These are phyloP conservation scores for Tylochromis polylepis DNA, from an alignment of 2,113 vertebrate genomes.

Conservation along the genomic window DNA sequence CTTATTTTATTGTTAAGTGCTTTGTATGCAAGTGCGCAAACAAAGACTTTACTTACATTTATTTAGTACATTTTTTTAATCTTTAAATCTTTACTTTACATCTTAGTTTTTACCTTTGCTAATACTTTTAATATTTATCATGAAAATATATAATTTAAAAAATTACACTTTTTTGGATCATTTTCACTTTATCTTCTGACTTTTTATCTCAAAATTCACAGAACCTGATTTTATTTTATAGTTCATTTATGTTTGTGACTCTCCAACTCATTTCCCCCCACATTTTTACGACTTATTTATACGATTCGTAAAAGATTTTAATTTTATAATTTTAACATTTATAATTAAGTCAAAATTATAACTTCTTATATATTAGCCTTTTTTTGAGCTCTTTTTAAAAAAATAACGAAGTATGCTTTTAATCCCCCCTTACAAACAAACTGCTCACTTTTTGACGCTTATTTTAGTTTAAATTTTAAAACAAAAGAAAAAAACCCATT, in stretches of 20 bases:
- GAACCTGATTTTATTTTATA: neutral
- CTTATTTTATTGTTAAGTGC: no score
- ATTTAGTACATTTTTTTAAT: no score
- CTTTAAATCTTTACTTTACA: no score
- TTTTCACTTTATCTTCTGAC: neutral
- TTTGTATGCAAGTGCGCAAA: no score
- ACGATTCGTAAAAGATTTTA: fast-evolving
- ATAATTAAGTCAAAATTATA: neutral
- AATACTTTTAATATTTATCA: no score
- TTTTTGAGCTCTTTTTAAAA: neutral
- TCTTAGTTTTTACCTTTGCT: no score
- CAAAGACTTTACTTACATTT: no score
- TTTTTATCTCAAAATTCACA: neutral
- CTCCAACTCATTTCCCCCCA: neutral
- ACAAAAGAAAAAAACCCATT: neutral
- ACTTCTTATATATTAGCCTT: neutral
- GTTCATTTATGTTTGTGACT: neutral
- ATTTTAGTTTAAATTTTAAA: neutral
- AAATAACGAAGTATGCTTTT: neutral
- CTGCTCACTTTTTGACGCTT: neutral
- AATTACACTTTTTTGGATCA: no score
- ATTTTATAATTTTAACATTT: neutral
- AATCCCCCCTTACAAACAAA: fast-evolving
- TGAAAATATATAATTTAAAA: no score
- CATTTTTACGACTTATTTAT: neutral